Evolutionary conservation across 2,888 invertebrate species (phyloP), one percentile per base, ranked within the genome.

Genomic region (Sympetrum striolatum): DNA sequence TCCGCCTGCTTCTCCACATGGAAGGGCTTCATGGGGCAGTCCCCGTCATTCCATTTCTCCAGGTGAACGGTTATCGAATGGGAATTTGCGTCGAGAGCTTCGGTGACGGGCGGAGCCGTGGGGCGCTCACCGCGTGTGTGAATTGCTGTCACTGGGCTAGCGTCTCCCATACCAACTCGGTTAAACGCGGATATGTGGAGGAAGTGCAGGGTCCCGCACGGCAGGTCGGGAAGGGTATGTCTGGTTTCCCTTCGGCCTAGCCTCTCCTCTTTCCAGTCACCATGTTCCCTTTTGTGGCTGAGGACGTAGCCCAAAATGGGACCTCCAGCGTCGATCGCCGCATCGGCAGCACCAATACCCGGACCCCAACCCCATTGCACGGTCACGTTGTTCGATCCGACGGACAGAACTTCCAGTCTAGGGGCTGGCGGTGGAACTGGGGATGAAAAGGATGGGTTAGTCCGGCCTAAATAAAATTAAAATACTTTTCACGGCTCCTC

Each of bases 391-490:
- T 93, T 93, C 44, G 93, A 92, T 58, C 94, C 94, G n/a, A 93
- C 93, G 80, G 93, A 93, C 14, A 93, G 93, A 10, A 94, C 92
- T 39, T 93, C 93, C 86, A 94, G 92, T 3, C 93, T 91, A 0
- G 94, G 94, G 3, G 94, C 93, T 53, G 93, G 92, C 5, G 94
- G 94, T 0, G 94, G 94, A 15, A 93, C 94, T 94, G 92, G 22
- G 92, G 91, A 18, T 10, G 37, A 44, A 80, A 80, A n/a, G 14
- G 10, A 53, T 12, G 44, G 39, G 18, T 53, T 14, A 80, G 22
- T 22, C 18, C 4, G 0, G 15, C 15, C 53, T 53, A 2, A 53
- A 53, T 53, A 53, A 4, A 53, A 53, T 53, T 2, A 39, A 39
- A 39, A 6, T 6, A 6, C 2, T n/a, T n/a, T n/a, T n/a, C n/a